Conservation (phyloP, 2,113 vertebrate genomes). For the Stigmatopora argus region DNA sequence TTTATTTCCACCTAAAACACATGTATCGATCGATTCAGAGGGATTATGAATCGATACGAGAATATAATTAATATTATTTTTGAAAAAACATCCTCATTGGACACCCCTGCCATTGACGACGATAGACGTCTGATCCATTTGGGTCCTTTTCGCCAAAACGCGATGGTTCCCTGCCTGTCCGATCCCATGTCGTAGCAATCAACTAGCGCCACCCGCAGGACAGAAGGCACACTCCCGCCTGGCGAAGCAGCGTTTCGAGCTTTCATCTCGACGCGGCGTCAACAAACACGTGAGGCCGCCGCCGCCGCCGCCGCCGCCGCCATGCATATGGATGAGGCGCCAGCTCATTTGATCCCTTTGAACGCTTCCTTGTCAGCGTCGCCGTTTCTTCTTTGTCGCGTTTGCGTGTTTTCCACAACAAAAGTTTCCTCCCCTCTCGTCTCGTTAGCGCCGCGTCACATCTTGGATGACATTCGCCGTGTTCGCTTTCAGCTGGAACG, state of each 20-base stretch:
- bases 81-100: too few relatives aligned
- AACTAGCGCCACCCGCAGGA: background rate
- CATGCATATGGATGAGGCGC: conserved; percentile 69
- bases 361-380: conserved; percentile 60
- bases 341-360: conserved; percentile 62
- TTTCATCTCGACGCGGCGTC: conserved; percentile 39
- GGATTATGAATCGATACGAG: too few relatives aligned
- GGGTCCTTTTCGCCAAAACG: too few relatives aligned
- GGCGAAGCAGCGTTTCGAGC: conserved; percentile 31
- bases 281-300: conserved; percentile 40
- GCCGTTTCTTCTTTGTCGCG: conserved; percentile 43
- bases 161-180: too few relatives aligned
- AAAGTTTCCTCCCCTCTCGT: conserved; percentile 60
- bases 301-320: background rate
- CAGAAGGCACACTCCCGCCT: background rate
- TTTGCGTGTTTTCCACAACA: conserved; percentile 51
- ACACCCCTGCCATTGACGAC: too few relatives aligned
- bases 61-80: too few relatives aligned
- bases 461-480: conserved; percentile 8
- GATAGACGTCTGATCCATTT: too few relatives aligned
- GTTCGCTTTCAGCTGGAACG: conserved; percentile 43
- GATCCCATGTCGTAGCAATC: background rate
- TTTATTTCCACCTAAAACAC: too few relatives aligned
- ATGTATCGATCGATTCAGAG: too few relatives aligned
- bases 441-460: conserved; percentile 65